A percentile compares a stretch with the other conserved stretches of the same genome.
phyloP scores from a whole-genome alignment of 2,797 vertebrate species.

The Lepidocolaptes lacrymiger region DNA sequence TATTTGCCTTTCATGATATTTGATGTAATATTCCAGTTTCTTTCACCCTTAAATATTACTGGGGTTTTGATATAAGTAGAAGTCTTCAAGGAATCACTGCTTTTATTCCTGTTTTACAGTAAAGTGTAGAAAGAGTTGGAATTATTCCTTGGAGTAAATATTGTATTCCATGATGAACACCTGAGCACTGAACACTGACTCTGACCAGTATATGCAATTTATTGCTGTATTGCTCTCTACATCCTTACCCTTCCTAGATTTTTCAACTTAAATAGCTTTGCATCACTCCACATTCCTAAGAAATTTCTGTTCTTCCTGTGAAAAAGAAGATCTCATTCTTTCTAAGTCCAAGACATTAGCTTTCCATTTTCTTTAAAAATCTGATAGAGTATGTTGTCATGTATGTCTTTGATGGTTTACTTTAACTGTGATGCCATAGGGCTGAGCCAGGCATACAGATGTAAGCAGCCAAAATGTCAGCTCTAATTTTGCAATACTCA shows the following conservation, averaged over 20 bases:
- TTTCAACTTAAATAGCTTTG: background rate
- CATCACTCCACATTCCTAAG: background rate
- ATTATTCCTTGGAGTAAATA: background rate
- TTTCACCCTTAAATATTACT: background rate
- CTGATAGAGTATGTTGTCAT: background rate
- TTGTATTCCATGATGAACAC: background rate
- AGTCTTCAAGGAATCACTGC: background rate
- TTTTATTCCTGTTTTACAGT: background rate
- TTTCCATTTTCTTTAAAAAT: background rate
- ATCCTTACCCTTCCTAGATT: background rate
- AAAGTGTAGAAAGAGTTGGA: background rate
- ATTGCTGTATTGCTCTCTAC: background rate
- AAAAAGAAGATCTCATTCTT: background rate
- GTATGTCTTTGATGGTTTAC: background rate
- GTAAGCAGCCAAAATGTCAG: background rate
- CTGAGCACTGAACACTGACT: background rate
- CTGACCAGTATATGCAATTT: background rate
- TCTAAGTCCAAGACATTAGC: background rate
- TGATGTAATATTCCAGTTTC: background rate
- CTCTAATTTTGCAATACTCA: background rate
- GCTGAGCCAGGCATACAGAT: background rate
- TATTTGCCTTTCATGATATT: background rate
- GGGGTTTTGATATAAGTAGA: background rate
- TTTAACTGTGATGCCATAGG: background rate
- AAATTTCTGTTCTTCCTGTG: background rate